Base-by-base conservation (phyloP, 2,888 invertebrate genomes). In the Aspidiotus destructor region DNA sequence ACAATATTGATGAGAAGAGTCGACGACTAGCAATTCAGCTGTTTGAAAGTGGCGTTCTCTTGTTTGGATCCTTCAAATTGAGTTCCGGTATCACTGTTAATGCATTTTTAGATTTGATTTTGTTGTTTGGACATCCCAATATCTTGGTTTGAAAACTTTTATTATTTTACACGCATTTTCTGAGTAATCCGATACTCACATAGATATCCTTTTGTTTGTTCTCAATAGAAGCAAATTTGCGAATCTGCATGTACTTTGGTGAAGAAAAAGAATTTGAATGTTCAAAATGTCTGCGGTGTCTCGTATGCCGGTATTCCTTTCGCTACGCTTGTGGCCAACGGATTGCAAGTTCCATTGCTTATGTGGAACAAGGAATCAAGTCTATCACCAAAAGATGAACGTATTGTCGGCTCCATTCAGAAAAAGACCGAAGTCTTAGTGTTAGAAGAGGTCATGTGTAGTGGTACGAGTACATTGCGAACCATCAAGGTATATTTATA, bases 281-380 rank as follows among this genome's bases (percentile, higher is more conserved):
- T 13, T 40, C 17, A 17, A 15, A 44, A 44, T 13, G 13, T 67
- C 15, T 67, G 67, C 16, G 67, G 67, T 58, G 60, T 60, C n/a
- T n/a, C 67, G 40, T 67, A 67, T 13, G 57, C 48, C 40, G 67
- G 67, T 7, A 7, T 67, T 28, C 67, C 67, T 7, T 67, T 67
- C n/a, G 60, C 44, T 6, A 11, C 28, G 44, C 8, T 67, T 10
- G 13, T 67, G 7, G 42, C 67, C 15, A 48, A 28, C 15, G 60
- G 60, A 60, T 41, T 67, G 10, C 13, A 52, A 15, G 58, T 58
- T 48, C 67, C 67, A 7, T 40, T 60, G 40, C 40, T 58, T 8
- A 58, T 67, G 2, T 28, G 67, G 28, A 67, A 15, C 5, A 67
- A 67, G 48, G 67, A 67, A n/a, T n/a, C n/a, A 28, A 48, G 44